A percentile compares a stretch with the other conserved stretches of the same genome.
Evolutionary conservation across 1,140 invertebrate species (phyloP).

Genomic region (Macrobrachium rosenbergii): DNA sequence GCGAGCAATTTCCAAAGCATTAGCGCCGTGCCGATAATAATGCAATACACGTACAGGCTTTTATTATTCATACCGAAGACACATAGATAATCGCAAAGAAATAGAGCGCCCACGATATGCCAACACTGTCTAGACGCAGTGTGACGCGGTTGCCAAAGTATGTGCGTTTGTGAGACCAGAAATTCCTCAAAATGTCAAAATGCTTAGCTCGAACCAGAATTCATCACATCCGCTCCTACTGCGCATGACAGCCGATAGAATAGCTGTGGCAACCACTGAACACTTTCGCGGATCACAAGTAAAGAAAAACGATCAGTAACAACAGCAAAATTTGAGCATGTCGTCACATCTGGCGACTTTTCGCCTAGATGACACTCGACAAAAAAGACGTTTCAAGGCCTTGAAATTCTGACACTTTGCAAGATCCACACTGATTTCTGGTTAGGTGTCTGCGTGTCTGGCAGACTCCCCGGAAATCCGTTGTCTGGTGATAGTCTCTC

Average conservation of each 20-base stretch:
- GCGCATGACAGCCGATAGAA: too few relatives aligned
- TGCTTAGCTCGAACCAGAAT: neutral
- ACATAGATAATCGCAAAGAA: conserved; percentile 6
- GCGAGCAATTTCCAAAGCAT: too few relatives aligned
- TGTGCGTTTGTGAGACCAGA: conserved; percentile 24
- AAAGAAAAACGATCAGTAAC: too few relatives aligned
- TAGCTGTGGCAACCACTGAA: too few relatives aligned
- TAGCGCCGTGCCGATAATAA: too few relatives aligned
- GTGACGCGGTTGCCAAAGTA: conserved; percentile 24
- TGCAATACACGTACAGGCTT: too few relatives aligned
- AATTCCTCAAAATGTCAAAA: conserved; percentile 22
- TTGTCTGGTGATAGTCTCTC: neutral
- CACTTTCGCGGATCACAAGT: too few relatives aligned
- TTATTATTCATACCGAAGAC: too few relatives aligned
- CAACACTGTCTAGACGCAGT: conserved; percentile 27
- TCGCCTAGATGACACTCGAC: too few relatives aligned
- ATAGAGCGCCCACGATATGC: conserved; percentile 18
- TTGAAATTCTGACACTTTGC: conserved; percentile 10
- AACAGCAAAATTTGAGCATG: neutral
- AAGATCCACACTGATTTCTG: conserved; percentile 1
- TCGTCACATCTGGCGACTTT: too few relatives aligned
- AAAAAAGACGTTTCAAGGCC: neutral
- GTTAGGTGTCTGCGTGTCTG: neutral
- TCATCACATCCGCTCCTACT: too few relatives aligned
- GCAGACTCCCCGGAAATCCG: conserved; percentile 11